Conservation (phyloP, 2,797 vertebrate genomes). For the Esox lucius region DNA sequence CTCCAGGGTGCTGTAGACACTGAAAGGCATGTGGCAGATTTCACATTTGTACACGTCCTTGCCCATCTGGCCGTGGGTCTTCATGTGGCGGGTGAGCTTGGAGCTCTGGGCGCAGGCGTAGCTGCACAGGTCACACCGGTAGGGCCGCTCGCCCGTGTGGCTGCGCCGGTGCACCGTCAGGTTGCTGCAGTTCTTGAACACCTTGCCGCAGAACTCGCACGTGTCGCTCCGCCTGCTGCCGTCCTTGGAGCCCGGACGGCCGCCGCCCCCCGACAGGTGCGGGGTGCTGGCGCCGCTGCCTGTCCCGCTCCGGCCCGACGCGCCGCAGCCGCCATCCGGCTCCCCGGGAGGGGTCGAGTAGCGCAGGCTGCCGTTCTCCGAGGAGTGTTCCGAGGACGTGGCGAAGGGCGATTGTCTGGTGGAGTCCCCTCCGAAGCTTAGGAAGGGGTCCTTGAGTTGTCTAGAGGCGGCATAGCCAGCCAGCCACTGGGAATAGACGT, state of each 20-base stretch:
- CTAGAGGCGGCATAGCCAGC: slow-evolving; percentile 94
- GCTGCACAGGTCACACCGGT: slow-evolving; percentile 99
- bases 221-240: slow-evolving; percentile 96
- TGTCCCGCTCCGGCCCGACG: slow-evolving; percentile 93
- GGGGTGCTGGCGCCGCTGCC: slow-evolving; percentile 98
- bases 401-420: slow-evolving; percentile 96
- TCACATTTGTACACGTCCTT: slow-evolving; percentile 99
- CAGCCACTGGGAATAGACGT: slow-evolving; percentile 97
- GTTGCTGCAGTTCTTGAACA: slow-evolving; percentile 99
- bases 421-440: slow-evolving; percentile 91
- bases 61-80: slow-evolving; percentile 99
- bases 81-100: slow-evolving; percentile 99
- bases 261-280: slow-evolving; percentile 85
- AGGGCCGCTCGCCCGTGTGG: slow-evolving; percentile 97
- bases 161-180: slow-evolving; percentile 98
- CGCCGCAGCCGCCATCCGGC: slow-evolving; percentile 85
- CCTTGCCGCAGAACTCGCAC: slow-evolving; percentile 97
- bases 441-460: slow-evolving; percentile 98
- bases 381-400: slow-evolving; percentile 96
- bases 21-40: slow-evolving; percentile 99
- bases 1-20: slow-evolving; percentile 99
- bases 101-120: slow-evolving; percentile 99
- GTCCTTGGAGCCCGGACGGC: slow-evolving; percentile 95
- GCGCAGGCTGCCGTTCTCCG: slow-evolving; percentile 97
- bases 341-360: slow-evolving; percentile 96